Base-by-base conservation (phyloP, 2,113 vertebrate genomes). In the Vanacampus margaritifer region DNA sequence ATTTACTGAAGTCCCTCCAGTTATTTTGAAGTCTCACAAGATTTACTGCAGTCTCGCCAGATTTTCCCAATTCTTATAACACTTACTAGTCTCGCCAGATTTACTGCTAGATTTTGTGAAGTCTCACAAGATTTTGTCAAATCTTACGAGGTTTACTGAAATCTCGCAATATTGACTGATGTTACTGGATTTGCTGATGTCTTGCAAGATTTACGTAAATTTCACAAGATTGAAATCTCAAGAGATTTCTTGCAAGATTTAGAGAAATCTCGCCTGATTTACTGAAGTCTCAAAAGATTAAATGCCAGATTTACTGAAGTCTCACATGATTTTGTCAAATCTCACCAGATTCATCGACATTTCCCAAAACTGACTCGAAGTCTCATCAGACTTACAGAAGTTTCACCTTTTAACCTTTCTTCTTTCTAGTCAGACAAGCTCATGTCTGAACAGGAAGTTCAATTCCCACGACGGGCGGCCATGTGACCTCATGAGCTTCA, bases 401-500 rank as follows among this genome's bases (percentile, higher is more conserved):
- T 17, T 14, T 32, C 26, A n/a, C 23, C 28, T 63, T 45, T 43
- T 26, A 23, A 26, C 17, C 8, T 56, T 23, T 50, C 14, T 19
- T 26, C 51, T 28, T 37, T 68, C 45, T 74, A 45, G 68, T 68
- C 64, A 70, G 66, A 46, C 41, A 57, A 11, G 43, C 24, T 64
- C 32, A 39, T 7, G 21, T 28, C 45, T 28, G 46, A 68, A 79
- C 73, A 81, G 77, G 68, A 87, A 83, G 50, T 76, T 9, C 16
- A 46, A 70, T 71, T 79, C 65, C 61, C 75, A 71, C 75, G 45
- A 43, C 28, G 26, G 54, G 13, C 17, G 54, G 14, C 54, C 26
- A 32, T 61, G n/a, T 28, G 72, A 85, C 82, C 75, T 72, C 36
- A n/a, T 68, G 60, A 75, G 72, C 72, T 69, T 83, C 64, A 80